Percentiles rank a stretch among this genome's conserved stretches.
phyloP scores from a whole-genome alignment of 2,797 vertebrate genomes.

The Xiphorhynchus erythropygius region DNA sequence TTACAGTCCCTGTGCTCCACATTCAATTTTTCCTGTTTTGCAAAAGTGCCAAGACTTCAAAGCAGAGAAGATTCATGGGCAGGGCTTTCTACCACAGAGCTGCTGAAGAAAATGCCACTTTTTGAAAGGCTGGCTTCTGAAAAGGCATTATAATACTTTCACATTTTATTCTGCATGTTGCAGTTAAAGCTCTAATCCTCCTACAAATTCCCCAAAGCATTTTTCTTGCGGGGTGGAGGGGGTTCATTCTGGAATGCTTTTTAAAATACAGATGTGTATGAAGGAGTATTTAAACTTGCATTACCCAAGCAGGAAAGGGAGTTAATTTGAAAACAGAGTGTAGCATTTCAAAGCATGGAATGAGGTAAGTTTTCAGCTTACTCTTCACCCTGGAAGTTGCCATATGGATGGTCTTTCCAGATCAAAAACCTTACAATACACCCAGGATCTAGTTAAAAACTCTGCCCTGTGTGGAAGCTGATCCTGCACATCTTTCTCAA shows the following conservation, averaged over 20 bases:
- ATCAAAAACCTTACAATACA: neutral
- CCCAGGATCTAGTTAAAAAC: neutral
- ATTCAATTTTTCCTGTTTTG: conserved; percentile 20
- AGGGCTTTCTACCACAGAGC: neutral
- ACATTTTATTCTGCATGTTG: neutral
- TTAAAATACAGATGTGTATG: neutral
- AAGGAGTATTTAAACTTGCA: neutral
- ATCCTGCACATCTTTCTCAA: neutral
- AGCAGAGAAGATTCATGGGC: neutral
- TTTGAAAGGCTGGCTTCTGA: conserved; percentile 3
- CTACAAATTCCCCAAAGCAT: conserved; percentile 1
- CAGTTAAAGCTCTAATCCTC: conserved; percentile 22
- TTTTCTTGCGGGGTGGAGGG: neutral
- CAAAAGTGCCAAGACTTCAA: conserved; percentile 18
- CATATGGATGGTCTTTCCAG: neutral
- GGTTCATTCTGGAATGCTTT: neutral
- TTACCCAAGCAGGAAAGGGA: neutral
- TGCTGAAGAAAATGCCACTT: conserved; percentile 2
- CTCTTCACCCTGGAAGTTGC: neutral
- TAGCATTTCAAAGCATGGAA: conserved; percentile 15
- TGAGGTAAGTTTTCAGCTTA: neutral
- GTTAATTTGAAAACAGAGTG: conserved; percentile 5
- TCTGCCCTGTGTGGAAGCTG: neutral
- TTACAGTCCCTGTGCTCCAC: neutral
- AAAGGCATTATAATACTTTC: neutral